Evolutionary conservation across 2,113 vertebrate species (phyloP).

Genomic region (Ardeotis arabs): DNA sequence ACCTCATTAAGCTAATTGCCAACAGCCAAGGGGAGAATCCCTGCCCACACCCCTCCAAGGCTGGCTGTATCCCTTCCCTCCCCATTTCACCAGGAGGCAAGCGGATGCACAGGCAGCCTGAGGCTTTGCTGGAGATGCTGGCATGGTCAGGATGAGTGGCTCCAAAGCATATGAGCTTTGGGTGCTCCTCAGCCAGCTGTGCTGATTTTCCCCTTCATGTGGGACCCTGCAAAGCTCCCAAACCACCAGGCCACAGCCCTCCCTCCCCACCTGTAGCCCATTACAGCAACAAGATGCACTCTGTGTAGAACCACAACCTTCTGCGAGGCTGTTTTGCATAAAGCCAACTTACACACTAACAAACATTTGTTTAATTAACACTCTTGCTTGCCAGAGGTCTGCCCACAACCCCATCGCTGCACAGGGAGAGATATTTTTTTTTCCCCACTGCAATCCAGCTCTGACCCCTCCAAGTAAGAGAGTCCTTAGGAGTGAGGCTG

Average conservation of each 20-base stretch:
- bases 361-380: conserved; percentile 10
- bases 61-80: neutral
- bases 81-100: neutral
- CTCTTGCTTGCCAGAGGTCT: neutral
- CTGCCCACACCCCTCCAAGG: neutral
- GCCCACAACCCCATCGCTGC: neutral
- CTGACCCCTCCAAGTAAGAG: neutral
- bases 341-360: neutral
- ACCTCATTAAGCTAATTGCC: neutral
- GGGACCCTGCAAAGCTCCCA: neutral
- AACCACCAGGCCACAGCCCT: too few relatives aligned
- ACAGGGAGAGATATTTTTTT: neutral
- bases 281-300: neutral
- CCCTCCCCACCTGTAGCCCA: neutral
- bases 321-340: neutral
- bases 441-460: neutral
- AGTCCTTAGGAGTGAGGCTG: neutral
- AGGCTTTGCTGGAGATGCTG: too few relatives aligned
- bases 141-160: rapidly evolving
- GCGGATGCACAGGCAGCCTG: rapidly evolving
- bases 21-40: neutral
- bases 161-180: neutral
- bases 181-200: neutral
- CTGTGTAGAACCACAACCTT: neutral
- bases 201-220: neutral